phyloP scores from a whole-genome alignment of 2,888 invertebrate species.

The Cabera pusaria region DNA sequence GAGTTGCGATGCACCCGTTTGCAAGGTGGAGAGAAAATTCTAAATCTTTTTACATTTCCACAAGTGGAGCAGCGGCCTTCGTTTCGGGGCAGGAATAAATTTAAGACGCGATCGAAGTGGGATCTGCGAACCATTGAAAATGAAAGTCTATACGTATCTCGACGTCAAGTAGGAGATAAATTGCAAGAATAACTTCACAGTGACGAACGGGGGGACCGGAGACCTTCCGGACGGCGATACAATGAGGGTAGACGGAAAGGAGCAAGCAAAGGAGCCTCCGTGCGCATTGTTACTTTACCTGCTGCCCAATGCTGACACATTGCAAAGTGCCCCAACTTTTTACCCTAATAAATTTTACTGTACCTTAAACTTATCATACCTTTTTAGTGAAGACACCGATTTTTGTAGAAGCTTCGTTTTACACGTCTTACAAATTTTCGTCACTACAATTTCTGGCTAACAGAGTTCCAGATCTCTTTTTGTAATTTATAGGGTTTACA shows the following conservation, averaged over 20 bases:
- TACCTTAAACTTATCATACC: conserved; percentile 3
- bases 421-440: too few relatives aligned
- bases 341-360: conserved; percentile 11
- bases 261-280: conserved; percentile 11
- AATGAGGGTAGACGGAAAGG: conserved; percentile 11
- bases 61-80: too few relatives aligned
- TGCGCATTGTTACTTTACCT: conserved; percentile 17
- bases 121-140: conserved; percentile 43
- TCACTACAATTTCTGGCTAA: too few relatives aligned
- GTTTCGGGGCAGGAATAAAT: conserved; percentile 38
- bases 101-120: conserved; percentile 35
- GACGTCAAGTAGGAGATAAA: conserved; percentile 46
- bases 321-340: conserved; percentile 5
- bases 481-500: too few relatives aligned
- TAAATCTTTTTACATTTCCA: conserved; percentile 39
- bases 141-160: conserved; percentile 44
- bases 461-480: too few relatives aligned
- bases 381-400: too few relatives aligned
- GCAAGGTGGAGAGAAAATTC: conserved; percentile 25
- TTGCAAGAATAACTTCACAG: conserved; percentile 45
- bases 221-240: conserved; percentile 21
- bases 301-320: conserved; percentile 6
- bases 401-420: too few relatives aligned
- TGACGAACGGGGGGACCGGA: conserved; percentile 29
- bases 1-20: conserved; percentile 17